Base-by-base conservation (phyloP, 2,888 invertebrate genomes). In the Troides helena region DNA sequence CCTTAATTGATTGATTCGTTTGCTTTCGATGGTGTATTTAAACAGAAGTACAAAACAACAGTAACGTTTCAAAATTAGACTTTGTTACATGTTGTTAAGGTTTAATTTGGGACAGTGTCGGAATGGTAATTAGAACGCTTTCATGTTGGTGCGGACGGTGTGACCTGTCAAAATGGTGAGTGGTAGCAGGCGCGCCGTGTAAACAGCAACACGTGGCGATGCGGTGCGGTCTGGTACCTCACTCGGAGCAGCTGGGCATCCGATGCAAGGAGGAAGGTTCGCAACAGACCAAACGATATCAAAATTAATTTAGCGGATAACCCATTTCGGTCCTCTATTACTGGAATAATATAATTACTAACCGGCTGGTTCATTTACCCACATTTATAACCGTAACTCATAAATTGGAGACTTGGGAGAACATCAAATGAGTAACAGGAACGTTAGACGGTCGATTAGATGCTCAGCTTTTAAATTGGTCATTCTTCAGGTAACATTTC, bases 91-190 rank as follows among this genome's bases (percentile, higher is more conserved):
- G 2, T 0, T 0, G 0, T 12, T 78, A 75, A 70, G 70, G 69
- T 71, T 50, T 0, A 67, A 59, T 74, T 76, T 81, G 0, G 10
- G 18, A 53, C 43, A 12, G 14, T 21, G 39, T 18, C 1, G 23
- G 17, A 4, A 53, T 65, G 58, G 25, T 53, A 18, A 56, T 23
- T 72, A 75, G 58, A 21, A 58, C 30, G 75, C 21, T 78, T 75
- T 74, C 25, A 46, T 53, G 18, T 65, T 67, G 66, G 62, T 50
- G 65, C 70, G 68, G 69, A 50, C n/a, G 58, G 79, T 81, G 84
- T 83, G 85, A 86, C 85, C 87, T 80, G 88, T 90, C 89, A 88
- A 89, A 89, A 86, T 81, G 83, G 80, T 87, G 89, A 90, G 82
- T 87, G 88, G 86, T 88, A 89, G 85, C 89, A 90, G 90, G 85